phyloP scores from a whole-genome alignment of 1,140 invertebrate species.

The Cotesia chilonis region DNA sequence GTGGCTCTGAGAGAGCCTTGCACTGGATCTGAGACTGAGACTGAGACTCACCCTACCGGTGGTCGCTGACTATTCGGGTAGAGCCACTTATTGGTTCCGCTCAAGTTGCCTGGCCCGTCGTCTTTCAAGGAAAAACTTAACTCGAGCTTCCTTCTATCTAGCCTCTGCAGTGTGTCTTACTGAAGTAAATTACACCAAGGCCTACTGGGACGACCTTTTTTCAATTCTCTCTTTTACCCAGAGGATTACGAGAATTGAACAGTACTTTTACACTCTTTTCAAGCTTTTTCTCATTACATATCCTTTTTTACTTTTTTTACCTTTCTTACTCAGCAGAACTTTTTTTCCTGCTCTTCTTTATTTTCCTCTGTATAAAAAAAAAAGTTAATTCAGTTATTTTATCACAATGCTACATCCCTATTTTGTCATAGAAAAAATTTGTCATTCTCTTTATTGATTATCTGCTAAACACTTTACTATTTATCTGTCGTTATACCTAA shows the following conservation, averaged over 20 bases:
- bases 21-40: no score
- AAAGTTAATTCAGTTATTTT: no score
- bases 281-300: not conserved
- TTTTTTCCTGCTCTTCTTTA: not conserved
- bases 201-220: conserved; percentile 15
- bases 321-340: not conserved
- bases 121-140: conserved; percentile 33
- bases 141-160: not conserved
- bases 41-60: not conserved
- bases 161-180: not conserved
- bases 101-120: conserved; percentile 25
- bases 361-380: not conserved
- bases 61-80: not conserved
- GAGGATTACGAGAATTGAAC: conserved; percentile 30
- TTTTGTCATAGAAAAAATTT: no score
- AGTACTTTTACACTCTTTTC: conserved; percentile 21
- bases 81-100: conserved; percentile 40
- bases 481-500: no score
- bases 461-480: no score
- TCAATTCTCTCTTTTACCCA: conserved; percentile 12
- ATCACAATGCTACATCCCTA: no score
- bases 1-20: no score
- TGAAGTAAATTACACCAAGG: not conserved
- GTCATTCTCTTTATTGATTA: no score
- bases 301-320: conserved; percentile 10